Percentiles rank a stretch among this genome's conserved stretches.
Evolutionary conservation across 2,113 vertebrate genomes (phyloP).

Genomic region (Charadrius vociferus): DNA sequence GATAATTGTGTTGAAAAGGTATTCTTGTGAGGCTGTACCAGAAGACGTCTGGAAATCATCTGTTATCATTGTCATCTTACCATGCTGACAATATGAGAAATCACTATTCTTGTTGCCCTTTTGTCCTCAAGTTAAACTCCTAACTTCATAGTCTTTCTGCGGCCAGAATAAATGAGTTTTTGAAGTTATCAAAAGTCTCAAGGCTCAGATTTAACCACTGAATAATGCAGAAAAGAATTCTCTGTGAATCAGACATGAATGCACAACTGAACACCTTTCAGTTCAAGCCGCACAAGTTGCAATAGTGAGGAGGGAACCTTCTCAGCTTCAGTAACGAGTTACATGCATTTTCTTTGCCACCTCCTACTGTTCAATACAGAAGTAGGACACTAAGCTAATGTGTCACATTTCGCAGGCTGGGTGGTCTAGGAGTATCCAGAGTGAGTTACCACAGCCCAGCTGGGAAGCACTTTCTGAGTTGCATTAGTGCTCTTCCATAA

Average conservation of each 20-base stretch:
- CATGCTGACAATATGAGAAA: not conserved
- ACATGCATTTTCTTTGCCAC: not conserved
- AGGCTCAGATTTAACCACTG: not conserved
- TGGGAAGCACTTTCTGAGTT: not conserved
- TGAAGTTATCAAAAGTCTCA: not conserved
- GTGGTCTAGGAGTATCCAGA: not conserved
- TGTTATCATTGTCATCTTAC: not conserved
- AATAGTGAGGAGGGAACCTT: accelerated
- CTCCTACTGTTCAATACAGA: not conserved
- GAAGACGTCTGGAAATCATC: not conserved
- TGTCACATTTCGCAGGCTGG: not conserved
- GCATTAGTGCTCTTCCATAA: not conserved
- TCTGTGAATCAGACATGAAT: not conserved
- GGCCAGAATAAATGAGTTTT: not conserved
- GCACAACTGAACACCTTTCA: not conserved
- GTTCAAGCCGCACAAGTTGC: not conserved
- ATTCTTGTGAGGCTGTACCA: not conserved
- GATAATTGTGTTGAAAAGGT: not conserved
- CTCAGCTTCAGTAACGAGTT: not conserved
- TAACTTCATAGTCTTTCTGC: not conserved
- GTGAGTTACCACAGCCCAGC: not conserved
- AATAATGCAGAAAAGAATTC: not conserved
- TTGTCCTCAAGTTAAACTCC: not conserved
- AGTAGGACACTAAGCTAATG: not conserved
- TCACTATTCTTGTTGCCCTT: not conserved